Percentiles rank a stretch among this genome's conserved stretches.
Evolutionary conservation across 2,113 vertebrate species (phyloP).

Genomic region (Orycteropus afer): DNA sequence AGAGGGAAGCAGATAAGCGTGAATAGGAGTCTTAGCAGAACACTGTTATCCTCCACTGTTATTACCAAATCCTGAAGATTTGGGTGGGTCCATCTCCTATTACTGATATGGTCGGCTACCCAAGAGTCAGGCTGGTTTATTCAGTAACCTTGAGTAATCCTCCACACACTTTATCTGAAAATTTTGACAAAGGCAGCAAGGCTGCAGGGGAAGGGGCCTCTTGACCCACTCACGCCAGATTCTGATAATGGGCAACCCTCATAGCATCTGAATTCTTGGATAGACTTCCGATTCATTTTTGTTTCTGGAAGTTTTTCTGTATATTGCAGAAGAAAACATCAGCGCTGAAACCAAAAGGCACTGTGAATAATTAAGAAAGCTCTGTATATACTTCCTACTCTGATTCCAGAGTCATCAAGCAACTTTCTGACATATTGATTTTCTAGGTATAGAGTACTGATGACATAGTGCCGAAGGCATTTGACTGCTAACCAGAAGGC

Average conservation of each 20-base stretch:
- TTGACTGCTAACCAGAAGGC: no score
- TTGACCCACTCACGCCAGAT: background rate
- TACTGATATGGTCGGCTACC: background rate
- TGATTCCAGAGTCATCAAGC: background rate
- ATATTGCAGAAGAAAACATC: background rate
- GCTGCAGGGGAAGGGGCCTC: background rate
- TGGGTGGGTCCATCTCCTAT: background rate
- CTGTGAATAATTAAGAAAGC: background rate
- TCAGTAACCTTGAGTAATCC: background rate
- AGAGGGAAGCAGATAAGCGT: background rate
- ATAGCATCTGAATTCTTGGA: no score
- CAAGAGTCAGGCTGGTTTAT: background rate
- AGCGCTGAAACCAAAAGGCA: background rate
- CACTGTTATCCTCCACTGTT: fast-evolving
- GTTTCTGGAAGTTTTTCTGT: background rate
- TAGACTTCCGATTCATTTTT: no score
- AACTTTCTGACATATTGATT: background rate
- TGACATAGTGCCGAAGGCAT: no score
- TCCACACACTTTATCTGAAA: background rate
- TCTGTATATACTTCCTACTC: background rate
- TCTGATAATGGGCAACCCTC: no score
- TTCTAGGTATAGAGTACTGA: background rate
- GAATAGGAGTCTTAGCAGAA: background rate
- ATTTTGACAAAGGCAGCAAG: background rate
- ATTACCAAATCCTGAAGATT: background rate